phyloP scores from a whole-genome alignment of 2,888 invertebrate genomes.

The Drosophila barbarae region DNA sequence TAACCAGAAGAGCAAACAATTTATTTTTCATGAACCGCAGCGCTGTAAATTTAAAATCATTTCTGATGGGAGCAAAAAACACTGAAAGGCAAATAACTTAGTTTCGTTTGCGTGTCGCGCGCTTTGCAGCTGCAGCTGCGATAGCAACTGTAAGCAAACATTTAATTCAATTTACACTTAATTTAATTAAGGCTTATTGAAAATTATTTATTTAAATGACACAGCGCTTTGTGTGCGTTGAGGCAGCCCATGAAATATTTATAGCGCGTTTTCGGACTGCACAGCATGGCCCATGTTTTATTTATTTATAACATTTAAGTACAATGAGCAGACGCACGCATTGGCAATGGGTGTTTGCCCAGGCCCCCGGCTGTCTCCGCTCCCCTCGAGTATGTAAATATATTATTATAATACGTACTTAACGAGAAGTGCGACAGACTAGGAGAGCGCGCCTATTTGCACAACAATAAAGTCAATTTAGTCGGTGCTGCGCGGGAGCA shows the following conservation, averaged over 20 bases:
- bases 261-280: conserved; percentile 37
- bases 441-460: conserved; percentile 62
- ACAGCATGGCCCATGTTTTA: conserved; percentile 55
- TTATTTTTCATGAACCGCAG: conserved; percentile 11
- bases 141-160: conserved; percentile 40
- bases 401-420: conserved; percentile 70
- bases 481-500: conserved; percentile 45
- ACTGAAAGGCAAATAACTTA: conserved; percentile 24
- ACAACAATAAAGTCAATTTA: conserved; percentile 75
- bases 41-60: conserved; percentile 11
- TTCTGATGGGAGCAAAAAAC: neutral
- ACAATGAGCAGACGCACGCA: conserved; percentile 56
- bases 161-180: conserved; percentile 60
- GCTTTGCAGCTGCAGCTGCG: conserved; percentile 11
- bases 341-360: conserved; percentile 52
- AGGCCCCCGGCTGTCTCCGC: conserved; percentile 23
- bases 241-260: conserved; percentile 52
- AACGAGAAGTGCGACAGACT: conserved; percentile 43
- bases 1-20: conserved; percentile 5
- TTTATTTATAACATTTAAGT: conserved; percentile 67
- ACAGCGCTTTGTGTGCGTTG: conserved; percentile 18
- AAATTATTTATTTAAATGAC: conserved; percentile 59
- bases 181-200: conserved; percentile 55
- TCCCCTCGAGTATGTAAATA: conserved; percentile 55
- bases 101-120: conserved; percentile 21